phyloP scores from a whole-genome alignment of 2,888 invertebrate genomes.

The Mesorhabditis sp. region DNA sequence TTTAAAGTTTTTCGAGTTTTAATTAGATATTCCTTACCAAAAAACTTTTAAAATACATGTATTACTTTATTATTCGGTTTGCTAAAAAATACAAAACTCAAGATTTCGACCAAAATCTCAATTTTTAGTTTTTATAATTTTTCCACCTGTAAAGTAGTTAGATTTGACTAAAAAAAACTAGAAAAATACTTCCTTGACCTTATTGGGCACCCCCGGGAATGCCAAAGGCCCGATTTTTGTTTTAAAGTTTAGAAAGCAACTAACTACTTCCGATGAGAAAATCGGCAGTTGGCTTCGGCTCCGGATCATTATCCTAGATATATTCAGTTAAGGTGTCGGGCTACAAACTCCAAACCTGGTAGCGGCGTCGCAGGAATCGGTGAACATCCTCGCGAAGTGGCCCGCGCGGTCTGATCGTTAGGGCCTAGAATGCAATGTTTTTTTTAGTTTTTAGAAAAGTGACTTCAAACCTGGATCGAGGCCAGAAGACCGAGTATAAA shows the following conservation, averaged over 20 bases:
- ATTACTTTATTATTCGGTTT: too few species aligned
- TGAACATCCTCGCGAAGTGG: neutral
- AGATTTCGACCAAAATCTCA: too few species aligned
- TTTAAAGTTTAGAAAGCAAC: neutral
- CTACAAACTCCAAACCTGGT: neutral
- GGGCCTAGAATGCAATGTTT: neutral
- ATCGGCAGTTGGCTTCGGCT: constrained; percentile 6
- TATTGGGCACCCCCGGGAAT: too few species aligned
- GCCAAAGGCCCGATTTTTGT: too few species aligned
- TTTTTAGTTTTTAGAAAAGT: neutral
- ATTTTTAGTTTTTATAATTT: too few species aligned
- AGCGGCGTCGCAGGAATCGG: neutral
- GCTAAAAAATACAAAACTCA: too few species aligned
- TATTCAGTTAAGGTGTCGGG: neutral
- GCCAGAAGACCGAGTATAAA: too few species aligned
- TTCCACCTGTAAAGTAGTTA: too few species aligned
- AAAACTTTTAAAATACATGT: too few species aligned
- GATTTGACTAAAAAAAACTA: neutral
- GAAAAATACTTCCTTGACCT: neutral
- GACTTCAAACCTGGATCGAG: too few species aligned
- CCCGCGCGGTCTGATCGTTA: neutral
- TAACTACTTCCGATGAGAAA: constrained; percentile 2
- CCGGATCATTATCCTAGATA: neutral
- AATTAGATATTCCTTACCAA: too few species aligned
- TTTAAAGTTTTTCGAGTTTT: neutral